Evolutionary conservation across 2,888 invertebrate species (phyloP).

Genomic region (Dromius quadrimaculatus): DNA sequence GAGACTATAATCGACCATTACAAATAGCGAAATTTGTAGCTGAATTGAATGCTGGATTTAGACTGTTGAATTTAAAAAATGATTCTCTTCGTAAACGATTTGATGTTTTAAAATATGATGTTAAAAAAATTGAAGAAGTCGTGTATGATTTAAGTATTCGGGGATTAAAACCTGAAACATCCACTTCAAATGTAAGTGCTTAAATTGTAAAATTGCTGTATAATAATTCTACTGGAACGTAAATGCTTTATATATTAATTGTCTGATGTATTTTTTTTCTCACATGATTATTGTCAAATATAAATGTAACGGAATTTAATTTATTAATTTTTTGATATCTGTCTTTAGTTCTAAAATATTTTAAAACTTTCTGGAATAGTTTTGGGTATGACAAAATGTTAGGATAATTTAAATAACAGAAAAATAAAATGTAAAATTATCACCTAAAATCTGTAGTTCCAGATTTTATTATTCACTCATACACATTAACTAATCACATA

Average conservation of each 20-base stretch:
- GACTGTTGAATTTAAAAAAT: conserved; percentile 90
- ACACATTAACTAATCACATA: conserved; percentile 66
- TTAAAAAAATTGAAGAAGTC: conserved; percentile 94
- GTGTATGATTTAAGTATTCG: conserved; percentile 89
- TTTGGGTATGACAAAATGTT: no score
- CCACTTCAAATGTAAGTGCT: background rate
- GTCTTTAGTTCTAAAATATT: no score
- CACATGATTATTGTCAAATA: no score
- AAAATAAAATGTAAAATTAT: conserved; percentile 30
- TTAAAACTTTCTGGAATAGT: no score
- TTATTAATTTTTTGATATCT: no score
- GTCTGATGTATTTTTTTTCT: no score
- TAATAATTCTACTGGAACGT: no score
- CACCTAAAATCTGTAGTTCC: conserved; percentile 62
- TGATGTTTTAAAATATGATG: conserved; percentile 90
- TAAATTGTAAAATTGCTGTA: no score
- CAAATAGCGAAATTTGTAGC: conserved; percentile 88
- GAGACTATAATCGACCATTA: conserved; percentile 84
- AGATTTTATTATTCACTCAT: conserved; percentile 66
- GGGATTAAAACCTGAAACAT: conserved; percentile 72
- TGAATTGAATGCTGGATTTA: conserved; percentile 90
- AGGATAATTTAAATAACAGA: conserved; percentile 39
- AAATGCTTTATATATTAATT: no score
- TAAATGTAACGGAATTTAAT: no score
- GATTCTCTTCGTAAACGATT: conserved; percentile 87